Evolutionary conservation across 2,797 vertebrate species (phyloP).

Genomic region (Micromesistius poutassou): DNA sequence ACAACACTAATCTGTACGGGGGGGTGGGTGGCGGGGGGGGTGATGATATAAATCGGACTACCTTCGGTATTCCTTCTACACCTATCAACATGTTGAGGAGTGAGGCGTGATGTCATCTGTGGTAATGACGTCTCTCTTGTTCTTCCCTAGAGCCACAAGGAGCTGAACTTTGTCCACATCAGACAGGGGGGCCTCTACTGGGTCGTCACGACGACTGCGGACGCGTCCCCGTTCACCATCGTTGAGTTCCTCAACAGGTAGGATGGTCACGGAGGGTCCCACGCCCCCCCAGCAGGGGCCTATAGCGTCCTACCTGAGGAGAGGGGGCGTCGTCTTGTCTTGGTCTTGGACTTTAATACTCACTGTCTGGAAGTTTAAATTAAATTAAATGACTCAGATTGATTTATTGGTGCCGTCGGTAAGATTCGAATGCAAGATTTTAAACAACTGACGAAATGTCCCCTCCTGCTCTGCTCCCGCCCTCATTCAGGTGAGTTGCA

Average conservation of each 20-base stretch:
- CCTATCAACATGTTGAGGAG: neutral
- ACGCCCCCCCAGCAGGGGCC: neutral
- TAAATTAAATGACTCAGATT: too few relatives aligned
- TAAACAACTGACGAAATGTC: too few relatives aligned
- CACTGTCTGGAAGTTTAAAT: too few relatives aligned
- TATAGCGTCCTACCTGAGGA: neutral
- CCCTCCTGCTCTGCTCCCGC: too few relatives aligned
- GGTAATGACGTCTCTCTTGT: neutral
- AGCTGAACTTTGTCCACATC: conserved; percentile 80
- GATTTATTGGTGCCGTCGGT: too few relatives aligned
- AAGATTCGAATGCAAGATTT: too few relatives aligned
- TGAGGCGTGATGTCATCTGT: neutral
- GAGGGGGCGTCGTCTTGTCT: too few relatives aligned
- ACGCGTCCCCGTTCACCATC: conserved; percentile 79
- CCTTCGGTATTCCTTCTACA: neutral
- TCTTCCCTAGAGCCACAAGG: conserved; percentile 71
- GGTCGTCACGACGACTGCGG: conserved; percentile 73
- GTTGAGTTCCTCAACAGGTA: conserved; percentile 87
- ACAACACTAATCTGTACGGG: neutral
- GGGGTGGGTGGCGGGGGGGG: too few relatives aligned
- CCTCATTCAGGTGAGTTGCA: too few relatives aligned
- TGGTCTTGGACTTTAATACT: too few relatives aligned
- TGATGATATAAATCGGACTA: too few relatives aligned
- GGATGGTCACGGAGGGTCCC: neutral
- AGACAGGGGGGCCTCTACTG: conserved; percentile 84